Evolutionary conservation across 1,140 invertebrate species (phyloP).

Genomic region (Sycobia sp.): DNA sequence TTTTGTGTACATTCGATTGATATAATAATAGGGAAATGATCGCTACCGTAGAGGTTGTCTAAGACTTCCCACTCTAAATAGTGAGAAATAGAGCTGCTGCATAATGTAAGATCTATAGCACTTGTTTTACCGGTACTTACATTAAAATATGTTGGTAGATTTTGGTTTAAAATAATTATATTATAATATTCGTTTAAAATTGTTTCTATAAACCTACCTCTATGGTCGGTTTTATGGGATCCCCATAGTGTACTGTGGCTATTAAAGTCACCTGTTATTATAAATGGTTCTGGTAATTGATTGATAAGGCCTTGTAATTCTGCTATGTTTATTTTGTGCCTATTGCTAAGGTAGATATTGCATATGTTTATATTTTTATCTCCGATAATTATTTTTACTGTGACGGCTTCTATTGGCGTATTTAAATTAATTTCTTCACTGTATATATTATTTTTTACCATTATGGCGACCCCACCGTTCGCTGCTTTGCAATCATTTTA

Average conservation of each 20-base stretch:
- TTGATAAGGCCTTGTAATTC: conserved; percentile 39
- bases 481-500: conserved; percentile 11
- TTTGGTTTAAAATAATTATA: conserved; percentile 41
- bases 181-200: conserved; percentile 4
- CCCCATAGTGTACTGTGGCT: conserved; percentile 48
- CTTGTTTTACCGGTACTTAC: conserved; percentile 38
- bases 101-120: conserved; percentile 37
- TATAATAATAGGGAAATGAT: neutral
- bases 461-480: conserved; percentile 42
- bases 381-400: conserved; percentile 33
- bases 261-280: conserved; percentile 50
- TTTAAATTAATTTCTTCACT: conserved; percentile 35
- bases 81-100: neutral
- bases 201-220: conserved; percentile 29
- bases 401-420: conserved; percentile 40
- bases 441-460: conserved; percentile 36
- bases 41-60: neutral
- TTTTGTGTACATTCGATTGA: neutral
- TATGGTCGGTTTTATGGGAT: conserved; percentile 37
- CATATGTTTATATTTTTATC: conserved; percentile 40
- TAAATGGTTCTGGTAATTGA: conserved; percentile 45
- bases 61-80: neutral
- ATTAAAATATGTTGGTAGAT: conserved; percentile 42
- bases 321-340: conserved; percentile 19
- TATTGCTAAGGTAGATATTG: conserved; percentile 45